Base-by-base conservation (phyloP, 2,888 invertebrate genomes). In the Dascillus cervinus region DNA sequence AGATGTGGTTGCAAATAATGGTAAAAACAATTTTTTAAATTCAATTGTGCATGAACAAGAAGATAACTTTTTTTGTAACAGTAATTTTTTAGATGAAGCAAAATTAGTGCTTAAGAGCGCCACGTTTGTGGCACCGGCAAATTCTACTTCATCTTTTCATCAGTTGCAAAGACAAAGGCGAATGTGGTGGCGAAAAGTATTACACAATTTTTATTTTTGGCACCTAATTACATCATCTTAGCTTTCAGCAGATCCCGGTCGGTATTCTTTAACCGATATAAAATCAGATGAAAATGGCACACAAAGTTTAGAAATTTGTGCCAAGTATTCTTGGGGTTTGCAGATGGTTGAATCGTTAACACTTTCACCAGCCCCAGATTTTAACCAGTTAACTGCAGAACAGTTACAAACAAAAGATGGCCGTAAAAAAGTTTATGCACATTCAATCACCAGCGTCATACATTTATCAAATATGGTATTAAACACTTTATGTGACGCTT, bases 171-270 rank as follows among this genome's bases (percentile, higher is more conserved):
- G 80, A 39, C 79, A 83, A 50, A 72, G 86, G 32, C 82, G 82
- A 56, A 77, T 79, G 47, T 89, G 88, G 87, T 89, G 88, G 88
- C 78, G 86, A 64, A 83, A 80, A 59, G 75, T 81, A 43, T 49
- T n/a, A n/a, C n/a, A n/a, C n/a, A n/a, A n/a, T n/a, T n/a, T n/a
- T n/a, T n/a, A n/a, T n/a, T n/a, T n/a, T n/a, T n/a, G n/a, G n/a
- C n/a, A n/a, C n/a, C n/a, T n/a, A n/a, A n/a, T n/a, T n/a, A n/a
- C n/a, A n/a, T n/a, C n/a, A n/a, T n/a, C n/a, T n/a, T 56, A 79
- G 73, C 73, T 79, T 55, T 79, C 82, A 34, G 73, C 76, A 2
- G 75, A 77, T 47, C 87, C 88, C 8, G 80, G 82, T 36, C 67
- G 81, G 26, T 85, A 84, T 58, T 57, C 62, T 21, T 57, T 82